phyloP scores from a whole-genome alignment of 2,113 vertebrate genomes.

The Callocephalon fimbriatum region DNA sequence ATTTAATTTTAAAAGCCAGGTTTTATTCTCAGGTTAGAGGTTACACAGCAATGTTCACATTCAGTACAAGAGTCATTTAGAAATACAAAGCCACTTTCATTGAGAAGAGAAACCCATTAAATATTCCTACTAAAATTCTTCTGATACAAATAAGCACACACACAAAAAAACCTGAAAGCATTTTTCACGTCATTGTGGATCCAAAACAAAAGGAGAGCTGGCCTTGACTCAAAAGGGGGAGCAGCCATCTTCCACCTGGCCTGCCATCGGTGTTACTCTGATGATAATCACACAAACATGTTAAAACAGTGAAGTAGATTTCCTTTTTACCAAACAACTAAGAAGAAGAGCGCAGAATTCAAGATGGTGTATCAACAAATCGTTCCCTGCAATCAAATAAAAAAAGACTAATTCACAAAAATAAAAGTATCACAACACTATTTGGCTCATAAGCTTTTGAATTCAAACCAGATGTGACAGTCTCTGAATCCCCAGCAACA shows the following conservation, averaged over 20 bases:
- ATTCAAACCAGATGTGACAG: slow-evolving; percentile 30
- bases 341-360: background rate
- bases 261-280: fast-evolving
- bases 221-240: background rate
- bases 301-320: background rate
- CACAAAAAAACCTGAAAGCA: background rate
- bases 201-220: background rate
- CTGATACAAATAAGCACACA: background rate
- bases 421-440: background rate
- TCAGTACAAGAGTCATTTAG: background rate
- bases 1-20: background rate
- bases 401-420: background rate
- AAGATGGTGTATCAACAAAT: background rate
- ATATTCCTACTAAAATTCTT: background rate
- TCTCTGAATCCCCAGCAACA: background rate
- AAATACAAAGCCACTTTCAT: background rate
- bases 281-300: background rate
- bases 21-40: slow-evolving; percentile 38
- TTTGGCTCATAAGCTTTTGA: background rate
- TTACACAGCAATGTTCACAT: background rate
- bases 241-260: background rate
- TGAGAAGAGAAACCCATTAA: background rate
- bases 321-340: background rate
- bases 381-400: background rate
- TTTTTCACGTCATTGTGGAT: background rate